phyloP scores from a whole-genome alignment of 1,140 invertebrate genomes.

The Ptiloglossa arizonensis region DNA sequence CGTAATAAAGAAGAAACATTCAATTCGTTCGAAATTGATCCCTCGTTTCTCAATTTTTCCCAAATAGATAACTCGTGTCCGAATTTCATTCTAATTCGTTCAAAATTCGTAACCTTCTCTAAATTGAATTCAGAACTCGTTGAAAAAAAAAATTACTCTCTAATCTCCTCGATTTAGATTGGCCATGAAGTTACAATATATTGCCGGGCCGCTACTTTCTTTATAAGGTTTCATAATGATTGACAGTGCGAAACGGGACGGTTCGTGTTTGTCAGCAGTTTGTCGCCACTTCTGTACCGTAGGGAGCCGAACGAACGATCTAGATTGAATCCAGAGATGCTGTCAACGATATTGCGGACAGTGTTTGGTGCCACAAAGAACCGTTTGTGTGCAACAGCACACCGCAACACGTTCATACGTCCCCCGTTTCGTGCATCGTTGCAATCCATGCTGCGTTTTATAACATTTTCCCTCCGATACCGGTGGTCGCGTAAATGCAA shows the following conservation, averaged over 20 bases:
- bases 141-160: no score
- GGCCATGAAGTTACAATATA: background rate
- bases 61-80: no score
- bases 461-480: background rate
- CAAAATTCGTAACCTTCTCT: no score
- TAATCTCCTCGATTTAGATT: background rate
- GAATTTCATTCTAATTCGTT: no score
- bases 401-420: conserved; percentile 1
- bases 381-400: conserved; percentile 18
- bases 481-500: background rate
- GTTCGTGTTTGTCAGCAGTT: conserved; percentile 43
- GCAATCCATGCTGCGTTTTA: conserved; percentile 10
- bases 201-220: background rate
- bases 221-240: conserved; percentile 39
- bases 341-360: conserved; percentile 44
- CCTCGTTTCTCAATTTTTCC: no score
- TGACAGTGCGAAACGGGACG: conserved; percentile 16
- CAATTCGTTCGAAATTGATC: background rate
- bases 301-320: conserved; percentile 30
- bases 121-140: no score
- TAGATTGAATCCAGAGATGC: conserved; percentile 43
- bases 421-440: conserved; percentile 31
- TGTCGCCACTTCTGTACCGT: conserved; percentile 20
- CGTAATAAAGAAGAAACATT: no score
- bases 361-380: conserved; percentile 41